phyloP scores from a whole-genome alignment of 2,113 vertebrate genomes.

The Clarias macrocephalus region DNA sequence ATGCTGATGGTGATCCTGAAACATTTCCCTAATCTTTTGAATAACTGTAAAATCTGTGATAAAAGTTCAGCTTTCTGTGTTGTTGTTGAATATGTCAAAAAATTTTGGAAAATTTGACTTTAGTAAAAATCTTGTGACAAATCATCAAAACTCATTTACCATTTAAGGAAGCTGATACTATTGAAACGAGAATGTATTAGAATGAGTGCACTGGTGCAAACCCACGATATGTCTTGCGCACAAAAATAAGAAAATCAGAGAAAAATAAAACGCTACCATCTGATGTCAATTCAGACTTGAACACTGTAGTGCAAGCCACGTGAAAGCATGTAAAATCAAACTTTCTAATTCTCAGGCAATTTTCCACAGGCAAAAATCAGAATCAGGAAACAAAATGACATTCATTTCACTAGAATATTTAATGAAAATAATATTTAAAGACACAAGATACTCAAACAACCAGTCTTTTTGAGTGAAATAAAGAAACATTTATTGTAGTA shows the following conservation, averaged over 20 bases:
- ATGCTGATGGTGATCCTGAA: too few species aligned
- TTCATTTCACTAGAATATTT: not conserved
- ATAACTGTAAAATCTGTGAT: too few species aligned
- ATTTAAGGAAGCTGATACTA: not conserved
- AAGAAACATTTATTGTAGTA: conserved; percentile 53
- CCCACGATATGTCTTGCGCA: not conserved
- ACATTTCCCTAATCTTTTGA: too few species aligned
- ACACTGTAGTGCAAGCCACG: not conserved
- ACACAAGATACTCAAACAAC: not conserved
- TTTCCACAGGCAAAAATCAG: not conserved
- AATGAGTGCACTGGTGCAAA: not conserved
- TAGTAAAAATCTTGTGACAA: too few species aligned
- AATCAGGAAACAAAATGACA: not conserved
- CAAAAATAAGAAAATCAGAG: not conserved
- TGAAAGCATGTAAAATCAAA: not conserved
- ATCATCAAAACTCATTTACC: too few species aligned
- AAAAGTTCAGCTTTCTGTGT: too few species aligned
- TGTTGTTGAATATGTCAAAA: too few species aligned
- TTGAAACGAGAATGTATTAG: not conserved
- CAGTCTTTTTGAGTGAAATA: conserved; percentile 43
- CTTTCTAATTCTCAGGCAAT: not conserved
- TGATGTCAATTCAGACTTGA: not conserved
- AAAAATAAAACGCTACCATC: not conserved
- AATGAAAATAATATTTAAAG: not conserved
- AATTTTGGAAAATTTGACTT: too few species aligned